Evolutionary conservation across 2,113 vertebrate genomes (phyloP).

Genomic region (Spizaetus ornatus): DNA sequence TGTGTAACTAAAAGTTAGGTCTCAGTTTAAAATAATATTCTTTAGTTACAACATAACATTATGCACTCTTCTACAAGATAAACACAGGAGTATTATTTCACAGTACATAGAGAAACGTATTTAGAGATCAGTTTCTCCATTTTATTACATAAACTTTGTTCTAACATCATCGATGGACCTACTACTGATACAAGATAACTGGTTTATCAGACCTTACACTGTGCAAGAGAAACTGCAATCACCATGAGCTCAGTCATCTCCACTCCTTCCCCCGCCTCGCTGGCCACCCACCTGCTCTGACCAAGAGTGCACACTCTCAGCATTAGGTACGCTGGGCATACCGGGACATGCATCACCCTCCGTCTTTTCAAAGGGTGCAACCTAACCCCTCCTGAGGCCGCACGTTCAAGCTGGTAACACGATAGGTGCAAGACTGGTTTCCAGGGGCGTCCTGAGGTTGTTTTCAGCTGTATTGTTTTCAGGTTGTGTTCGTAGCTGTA

Average conservation of each 20-base stretch:
- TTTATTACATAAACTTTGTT: not conserved
- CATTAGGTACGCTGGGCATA: fast-evolving
- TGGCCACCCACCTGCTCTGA: too few species aligned
- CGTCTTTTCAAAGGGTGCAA: not conserved
- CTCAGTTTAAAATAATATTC: not conserved
- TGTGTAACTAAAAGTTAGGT: not conserved
- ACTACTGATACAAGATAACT: too few species aligned
- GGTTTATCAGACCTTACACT: not conserved
- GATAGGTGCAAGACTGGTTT: not conserved
- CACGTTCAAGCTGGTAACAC: not conserved
- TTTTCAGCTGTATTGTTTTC: not conserved
- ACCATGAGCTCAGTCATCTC: not conserved
- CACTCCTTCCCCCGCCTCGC: fast-evolving
- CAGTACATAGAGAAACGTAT: fast-evolving
- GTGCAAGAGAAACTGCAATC: not conserved
- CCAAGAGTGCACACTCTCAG: too few species aligned
- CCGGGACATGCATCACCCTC: fast-evolving
- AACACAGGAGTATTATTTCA: not conserved
- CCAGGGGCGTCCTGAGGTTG: not conserved
- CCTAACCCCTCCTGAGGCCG: fast-evolving
- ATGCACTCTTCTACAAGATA: not conserved
- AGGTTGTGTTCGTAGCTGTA: not conserved
- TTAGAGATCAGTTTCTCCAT: not conserved
- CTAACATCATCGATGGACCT: not conserved
- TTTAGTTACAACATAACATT: not conserved